Evolutionary conservation across 2,797 vertebrate genomes (phyloP), one percentile per base, ranked within the genome.

Genomic region (Psittacula derbiana): DNA sequence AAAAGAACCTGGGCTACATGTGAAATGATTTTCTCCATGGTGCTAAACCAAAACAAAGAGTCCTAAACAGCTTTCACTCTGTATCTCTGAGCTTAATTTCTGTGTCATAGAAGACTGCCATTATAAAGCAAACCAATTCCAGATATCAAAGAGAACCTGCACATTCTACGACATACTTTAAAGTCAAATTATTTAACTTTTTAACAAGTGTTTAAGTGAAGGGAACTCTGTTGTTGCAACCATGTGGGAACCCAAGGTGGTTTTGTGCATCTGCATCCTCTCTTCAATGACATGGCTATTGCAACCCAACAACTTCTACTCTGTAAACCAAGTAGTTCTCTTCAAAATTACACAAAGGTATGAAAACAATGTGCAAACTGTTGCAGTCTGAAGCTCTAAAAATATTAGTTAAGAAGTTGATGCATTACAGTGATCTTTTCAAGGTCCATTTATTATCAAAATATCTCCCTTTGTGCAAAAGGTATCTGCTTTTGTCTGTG

Each of bases 361-460:
- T 2, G 16, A 36, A 10, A 73, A 64, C 21, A 27, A 43, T 0
- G 0, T 7, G 9, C 6, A 47, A 75, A 44, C 15, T 80, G 5
- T 30, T 65, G 36, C 15, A 12, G 12, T 64, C 11, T 38, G 64
- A 41, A 85, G 30, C 33, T 78, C 41, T 75, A 67, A 74, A 82
- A 38, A n/a, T 28, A 46, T 11, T 12, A 27, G 11, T 31, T 61
- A 70, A 53, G 70, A 75, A 78, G 23, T 15, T 12, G 36, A 40
- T 14, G 11, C 4, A 31, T 47, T 44, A 21, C 44, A 47, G 21
- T 4, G 40, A 76, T 49, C n/a, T 38, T 11, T 47, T n/a, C 4
- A 36, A 71, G 80, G 11, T 3, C 20, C 2, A 2, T 41, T 4
- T 46, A 65, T 69, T 31, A 58, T 36, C 58, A 15, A 80, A 52